Conservation (phyloP, 2,797 vertebrate species). For the Pogoniulus pusillus region DNA sequence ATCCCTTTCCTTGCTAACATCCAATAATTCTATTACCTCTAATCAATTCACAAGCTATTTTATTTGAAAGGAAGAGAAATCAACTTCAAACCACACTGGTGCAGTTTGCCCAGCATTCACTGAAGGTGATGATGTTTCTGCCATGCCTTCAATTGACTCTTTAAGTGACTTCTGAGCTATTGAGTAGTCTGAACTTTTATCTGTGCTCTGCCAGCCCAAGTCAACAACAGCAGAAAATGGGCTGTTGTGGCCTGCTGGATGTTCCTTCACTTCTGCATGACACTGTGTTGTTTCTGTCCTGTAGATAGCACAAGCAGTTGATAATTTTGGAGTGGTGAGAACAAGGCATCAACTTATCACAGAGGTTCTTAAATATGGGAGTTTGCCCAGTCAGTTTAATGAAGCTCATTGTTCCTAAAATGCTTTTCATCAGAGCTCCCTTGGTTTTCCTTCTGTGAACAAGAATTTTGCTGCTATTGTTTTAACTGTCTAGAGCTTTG, state of each 20-base stretch:
- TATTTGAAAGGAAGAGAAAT: conserved; percentile 56
- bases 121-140: neutral
- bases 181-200: neutral
- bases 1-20: conserved; percentile 64
- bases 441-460: neutral
- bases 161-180: conserved; percentile 31
- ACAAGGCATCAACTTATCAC: neutral
- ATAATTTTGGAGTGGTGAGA: neutral
- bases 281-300: neutral
- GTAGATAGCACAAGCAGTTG: neutral
- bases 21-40: conserved; percentile 58
- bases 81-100: neutral
- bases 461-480: neutral
- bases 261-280: neutral
- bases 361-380: neutral
- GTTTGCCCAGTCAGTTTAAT: neutral
- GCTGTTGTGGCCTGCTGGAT: neutral
- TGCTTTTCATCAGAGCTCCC: neutral
- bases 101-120: neutral
- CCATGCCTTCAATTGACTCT: conserved; percentile 41
- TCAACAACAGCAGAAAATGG: neutral
- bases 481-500: neutral
- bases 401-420: neutral
- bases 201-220: neutral
- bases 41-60: conserved; percentile 65